Evolutionary conservation across 2,113 vertebrate species (phyloP), one percentile per base, ranked within the genome.

Genomic region (Serilophus lunatus): DNA sequence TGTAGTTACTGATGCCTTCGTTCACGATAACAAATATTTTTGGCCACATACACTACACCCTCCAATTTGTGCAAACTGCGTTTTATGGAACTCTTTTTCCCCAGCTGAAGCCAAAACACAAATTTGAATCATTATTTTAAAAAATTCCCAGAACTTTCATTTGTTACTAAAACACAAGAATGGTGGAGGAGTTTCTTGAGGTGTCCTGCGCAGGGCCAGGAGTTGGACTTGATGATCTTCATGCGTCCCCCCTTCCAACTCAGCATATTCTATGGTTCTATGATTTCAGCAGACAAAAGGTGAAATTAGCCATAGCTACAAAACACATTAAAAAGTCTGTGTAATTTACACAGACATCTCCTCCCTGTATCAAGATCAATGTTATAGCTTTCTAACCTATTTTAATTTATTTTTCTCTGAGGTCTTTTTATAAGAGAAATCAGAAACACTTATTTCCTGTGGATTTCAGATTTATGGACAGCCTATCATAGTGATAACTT

Each of bases 401-500:
- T 72, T 79, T 22, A 80, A 56, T 19, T 61, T 23, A 4, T 42
- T 70, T 61, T 81, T 79, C 40, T 84, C 57, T 36, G 24, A 65
- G 4, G 6, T 54, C 44, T 75, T 26, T 69, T 87, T 77, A 66
- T 13, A 71, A 65, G 26, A 60, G 20, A 33, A 19, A 68, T 11
- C 45, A 76, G 59, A 82, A 82, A 65, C 28, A 45, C 35, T 70
- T 33, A 16, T 36, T 78, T 90, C 45, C 38, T 31, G 18, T 23
- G 13, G 15, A 81, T 56, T 89, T 79, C 38, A 85, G 18, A 60
- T 40, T 59, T 91, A 44, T 71, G 29, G 33, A 87, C 86, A 78
- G 24, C 5, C 40, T 68, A 20, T 7, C 3, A 13, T 12, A 22
- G 0, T 1, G 0, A 29, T 45, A 74, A 56, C 14, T 54, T 54